Evolutionary conservation across 2,113 vertebrate species (phyloP), one percentile per base, ranked within the genome.

Genomic region (Hyperopisus bebe): DNA sequence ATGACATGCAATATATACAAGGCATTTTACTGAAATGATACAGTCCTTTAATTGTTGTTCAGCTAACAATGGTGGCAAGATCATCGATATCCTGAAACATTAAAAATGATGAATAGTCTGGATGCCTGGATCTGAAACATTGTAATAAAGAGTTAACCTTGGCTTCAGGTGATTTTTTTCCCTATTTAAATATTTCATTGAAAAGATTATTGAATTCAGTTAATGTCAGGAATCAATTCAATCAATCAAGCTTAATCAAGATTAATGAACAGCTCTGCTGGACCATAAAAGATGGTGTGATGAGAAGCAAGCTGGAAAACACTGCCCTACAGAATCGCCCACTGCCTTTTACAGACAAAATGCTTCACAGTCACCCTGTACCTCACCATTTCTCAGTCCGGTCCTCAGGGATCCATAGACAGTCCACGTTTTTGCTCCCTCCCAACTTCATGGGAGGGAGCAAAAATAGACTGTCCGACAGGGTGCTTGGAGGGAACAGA

Each of bases 161-260:
- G 70, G 70, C 31, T 39, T 77, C 31, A 39, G 27, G 70, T 39
- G 70, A 77, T 17, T 77, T 66, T 62, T 58, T 70, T 27, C 51
- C n/a, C 62, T 27, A 70, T 70, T 31, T 13, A 70, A 31, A 70
- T 80, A 80, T 80, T 80, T 42, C 35, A 80, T 42, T 80, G 17
- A 42, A 77, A 39, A 6, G 27, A 77, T 39, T 42, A 80, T 80
- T 80, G 35, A 19, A 42, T 42, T 80, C 74, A 42, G 13, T 42
- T 17, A 80, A 35, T 39, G 15, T 42, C 35, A 80, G 74, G 31
- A 42, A 42, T 80, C 17, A 19, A 17, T 80, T 17, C 35, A 19
- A 77, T 77, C 74, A 77, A 77, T 77, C 74, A 80, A 77, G 31
- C 70, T 39, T 42, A 80, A 77, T 77, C 70, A 77, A 80, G 74